Conservation (phyloP, 2,797 vertebrate genomes). For the Myotis planiceps region DNA sequence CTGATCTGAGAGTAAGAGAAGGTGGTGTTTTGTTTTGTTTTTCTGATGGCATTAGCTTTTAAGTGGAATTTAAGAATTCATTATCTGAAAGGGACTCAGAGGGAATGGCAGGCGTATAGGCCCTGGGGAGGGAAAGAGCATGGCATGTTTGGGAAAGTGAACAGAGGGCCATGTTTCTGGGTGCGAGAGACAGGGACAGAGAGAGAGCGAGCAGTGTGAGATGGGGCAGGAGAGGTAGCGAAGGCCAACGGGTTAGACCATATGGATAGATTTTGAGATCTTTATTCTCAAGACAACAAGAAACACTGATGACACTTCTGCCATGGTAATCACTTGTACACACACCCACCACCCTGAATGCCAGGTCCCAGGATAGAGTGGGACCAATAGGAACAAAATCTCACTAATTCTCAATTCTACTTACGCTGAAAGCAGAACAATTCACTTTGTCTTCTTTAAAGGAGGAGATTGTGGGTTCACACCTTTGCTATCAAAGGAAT, state of each 20-base stretch:
- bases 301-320: rapidly evolving
- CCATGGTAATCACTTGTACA: neutral
- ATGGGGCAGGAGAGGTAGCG: too few species aligned
- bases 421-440: neutral
- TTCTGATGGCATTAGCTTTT: neutral
- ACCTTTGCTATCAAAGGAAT: neutral
- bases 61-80: neutral
- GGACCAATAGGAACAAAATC: neutral
- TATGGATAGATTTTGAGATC: rapidly evolving
- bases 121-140: neutral
- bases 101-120: neutral
- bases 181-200: neutral
- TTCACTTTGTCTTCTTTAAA: neutral
- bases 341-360: neutral
- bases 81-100: neutral
- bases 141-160: neutral
- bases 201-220: neutral
- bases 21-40: neutral
- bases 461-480: neutral
- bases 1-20: neutral
- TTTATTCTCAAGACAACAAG: neutral
- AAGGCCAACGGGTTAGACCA: rapidly evolving
- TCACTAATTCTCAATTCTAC: neutral
- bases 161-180: neutral
- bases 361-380: neutral